These are phyloP conservation scores for Pseudorectes ferrugineus DNA, from an alignment of 2,113 vertebrate genomes.

Conservation along the genomic window DNA sequence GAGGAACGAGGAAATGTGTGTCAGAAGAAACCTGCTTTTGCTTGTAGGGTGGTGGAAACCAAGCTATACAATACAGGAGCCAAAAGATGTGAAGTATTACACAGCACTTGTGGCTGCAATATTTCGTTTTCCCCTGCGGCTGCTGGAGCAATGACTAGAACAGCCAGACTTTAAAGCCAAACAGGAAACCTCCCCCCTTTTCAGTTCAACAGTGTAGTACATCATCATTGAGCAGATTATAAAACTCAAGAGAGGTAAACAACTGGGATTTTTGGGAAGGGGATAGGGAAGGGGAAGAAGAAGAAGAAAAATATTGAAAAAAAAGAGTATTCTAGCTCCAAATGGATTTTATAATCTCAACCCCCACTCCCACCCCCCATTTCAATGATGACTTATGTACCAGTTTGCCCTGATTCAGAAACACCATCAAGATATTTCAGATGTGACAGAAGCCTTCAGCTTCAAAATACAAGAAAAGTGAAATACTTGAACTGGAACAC, in stretches of 20 bases:
- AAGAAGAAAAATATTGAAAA: background rate
- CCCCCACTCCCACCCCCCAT: background rate
- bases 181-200: background rate
- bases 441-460: background rate
- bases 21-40: background rate
- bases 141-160: background rate
- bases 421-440: background rate
- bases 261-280: background rate
- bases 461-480: background rate
- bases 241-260: background rate
- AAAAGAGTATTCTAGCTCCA: background rate
- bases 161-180: background rate
- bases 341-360: background rate
- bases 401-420: background rate
- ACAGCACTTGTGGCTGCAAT: background rate
- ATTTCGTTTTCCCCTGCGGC: background rate
- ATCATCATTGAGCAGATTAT: background rate
- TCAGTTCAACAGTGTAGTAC: background rate
- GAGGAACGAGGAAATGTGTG: background rate
- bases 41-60: background rate
- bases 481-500: slow-evolving; percentile 16
- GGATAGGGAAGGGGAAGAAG: background rate
- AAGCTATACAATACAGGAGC: background rate
- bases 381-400: background rate
- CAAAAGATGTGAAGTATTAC: background rate